These are phyloP conservation scores for Garrulus glandarius DNA, from an alignment of 2,797 vertebrate species.

Conservation along the genomic window DNA sequence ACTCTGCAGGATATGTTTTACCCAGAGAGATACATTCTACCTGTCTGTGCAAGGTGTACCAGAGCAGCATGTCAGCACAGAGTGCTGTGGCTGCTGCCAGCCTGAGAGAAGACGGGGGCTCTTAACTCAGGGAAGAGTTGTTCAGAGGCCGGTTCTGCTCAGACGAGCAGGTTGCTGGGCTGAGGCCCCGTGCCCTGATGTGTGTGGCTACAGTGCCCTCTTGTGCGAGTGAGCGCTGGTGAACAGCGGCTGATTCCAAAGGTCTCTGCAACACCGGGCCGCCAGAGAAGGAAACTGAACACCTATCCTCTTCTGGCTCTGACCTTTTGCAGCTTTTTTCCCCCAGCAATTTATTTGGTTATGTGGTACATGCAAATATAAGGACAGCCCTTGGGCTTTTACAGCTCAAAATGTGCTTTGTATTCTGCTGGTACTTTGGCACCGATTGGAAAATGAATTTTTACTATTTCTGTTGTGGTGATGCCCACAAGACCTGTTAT, in stretches of 20 bases:
- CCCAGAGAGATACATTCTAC: not conserved
- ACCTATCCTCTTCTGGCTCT: not conserved
- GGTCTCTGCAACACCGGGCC: not conserved
- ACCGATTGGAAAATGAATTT: not conserved
- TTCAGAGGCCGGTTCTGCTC: not conserved
- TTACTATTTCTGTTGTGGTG: not conserved
- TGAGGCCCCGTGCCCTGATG: not conserved
- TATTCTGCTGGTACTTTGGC: not conserved
- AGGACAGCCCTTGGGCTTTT: not conserved
- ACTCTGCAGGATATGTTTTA: not conserved
- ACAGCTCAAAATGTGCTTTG: not conserved
- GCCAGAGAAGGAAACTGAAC: not conserved
- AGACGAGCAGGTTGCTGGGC: fast-evolving
- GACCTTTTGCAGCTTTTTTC: not conserved
- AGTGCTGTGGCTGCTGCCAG: not conserved
- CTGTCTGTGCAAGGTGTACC: no score
- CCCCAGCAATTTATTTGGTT: not conserved
- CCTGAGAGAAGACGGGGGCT: not conserved
- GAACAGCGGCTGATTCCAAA: not conserved
- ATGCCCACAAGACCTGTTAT: not conserved
- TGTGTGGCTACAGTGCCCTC: slow-evolving; percentile 37
- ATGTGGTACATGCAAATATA: not conserved
- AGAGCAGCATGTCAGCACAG: not conserved
- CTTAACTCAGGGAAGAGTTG: fast-evolving
- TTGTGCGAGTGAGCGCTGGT: not conserved